Conservation (phyloP, 2,113 vertebrate species). For the Colistium nudipinnis region DNA sequence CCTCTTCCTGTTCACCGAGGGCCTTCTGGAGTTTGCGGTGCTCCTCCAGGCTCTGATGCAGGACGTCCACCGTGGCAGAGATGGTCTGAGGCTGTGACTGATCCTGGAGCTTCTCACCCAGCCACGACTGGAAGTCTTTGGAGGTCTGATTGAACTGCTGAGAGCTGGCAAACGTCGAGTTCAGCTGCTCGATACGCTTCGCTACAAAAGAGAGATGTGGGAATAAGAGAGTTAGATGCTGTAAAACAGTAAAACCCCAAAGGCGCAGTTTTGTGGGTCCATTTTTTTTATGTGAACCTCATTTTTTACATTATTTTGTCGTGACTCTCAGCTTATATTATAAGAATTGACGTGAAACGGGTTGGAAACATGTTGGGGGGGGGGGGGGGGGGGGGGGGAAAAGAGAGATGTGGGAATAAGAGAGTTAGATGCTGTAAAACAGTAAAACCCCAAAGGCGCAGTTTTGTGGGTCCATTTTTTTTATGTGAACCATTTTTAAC, state of each 20-base stretch:
- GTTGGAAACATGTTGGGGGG: too few species aligned
- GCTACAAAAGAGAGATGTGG: conserved; percentile 75
- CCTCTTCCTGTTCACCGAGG: conserved; percentile 78
- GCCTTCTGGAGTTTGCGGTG: conserved; percentile 83
- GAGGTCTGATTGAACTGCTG: conserved; percentile 96
- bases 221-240: conserved; percentile 2
- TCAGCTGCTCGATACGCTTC: conserved; percentile 89
- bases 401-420: conserved; percentile 5
- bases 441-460: neutral
- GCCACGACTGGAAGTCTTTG: conserved; percentile 92
- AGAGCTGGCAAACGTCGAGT: conserved; percentile 89
- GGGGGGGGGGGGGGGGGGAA: too few species aligned
- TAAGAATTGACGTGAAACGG: too few species aligned
- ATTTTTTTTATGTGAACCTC: neutral
- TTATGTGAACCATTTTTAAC: neutral
- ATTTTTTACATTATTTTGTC: neutral
- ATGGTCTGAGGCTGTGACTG: conserved; percentile 79
- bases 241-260: neutral
- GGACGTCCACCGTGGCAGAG: conserved; percentile 84
- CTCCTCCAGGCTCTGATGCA: conserved; percentile 85
- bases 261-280: neutral
- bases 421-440: conserved; percentile 10
- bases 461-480: neutral
- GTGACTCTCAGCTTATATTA: neutral
- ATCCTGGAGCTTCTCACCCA: conserved; percentile 86